Conservation (phyloP, 2,797 vertebrate species). For the Vireo griseus region DNA sequence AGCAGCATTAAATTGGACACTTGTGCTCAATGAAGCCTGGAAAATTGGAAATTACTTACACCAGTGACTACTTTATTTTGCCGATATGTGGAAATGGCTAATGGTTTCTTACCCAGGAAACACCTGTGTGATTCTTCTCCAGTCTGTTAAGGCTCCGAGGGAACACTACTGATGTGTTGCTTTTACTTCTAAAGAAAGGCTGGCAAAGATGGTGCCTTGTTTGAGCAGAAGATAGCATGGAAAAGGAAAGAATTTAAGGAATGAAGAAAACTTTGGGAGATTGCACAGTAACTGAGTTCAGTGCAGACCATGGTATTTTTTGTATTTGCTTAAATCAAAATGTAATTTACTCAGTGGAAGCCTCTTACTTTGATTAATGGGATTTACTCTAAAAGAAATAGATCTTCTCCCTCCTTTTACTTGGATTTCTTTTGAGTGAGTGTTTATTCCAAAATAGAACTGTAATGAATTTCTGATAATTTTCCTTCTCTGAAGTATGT, state of each 20-base stretch:
- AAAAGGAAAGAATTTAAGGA: conserved; percentile 28
- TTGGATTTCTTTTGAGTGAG: neutral
- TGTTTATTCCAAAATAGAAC: neutral
- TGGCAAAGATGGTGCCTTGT: neutral
- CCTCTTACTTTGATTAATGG: neutral
- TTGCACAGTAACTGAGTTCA: neutral
- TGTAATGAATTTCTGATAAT: neutral
- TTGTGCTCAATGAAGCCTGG: neutral
- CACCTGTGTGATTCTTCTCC: neutral
- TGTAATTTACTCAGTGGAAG: neutral
- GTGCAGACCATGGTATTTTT: neutral
- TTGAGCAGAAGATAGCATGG: neutral
- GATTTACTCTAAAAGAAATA: neutral
- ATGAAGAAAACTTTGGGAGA: neutral
- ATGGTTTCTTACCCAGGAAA: neutral
- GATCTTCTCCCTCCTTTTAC: neutral
- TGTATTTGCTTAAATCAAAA: neutral
- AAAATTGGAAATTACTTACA: neutral
- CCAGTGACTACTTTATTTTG: neutral
- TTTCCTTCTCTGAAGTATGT: neutral
- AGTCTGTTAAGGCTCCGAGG: neutral
- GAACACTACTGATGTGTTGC: neutral
- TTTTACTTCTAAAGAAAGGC: neutral
- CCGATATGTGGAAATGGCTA: neutral
- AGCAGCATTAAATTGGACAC: neutral